These are phyloP conservation scores for Bungarus multicinctus DNA, from an alignment of 2,113 vertebrate genomes.

Conservation along the genomic window DNA sequence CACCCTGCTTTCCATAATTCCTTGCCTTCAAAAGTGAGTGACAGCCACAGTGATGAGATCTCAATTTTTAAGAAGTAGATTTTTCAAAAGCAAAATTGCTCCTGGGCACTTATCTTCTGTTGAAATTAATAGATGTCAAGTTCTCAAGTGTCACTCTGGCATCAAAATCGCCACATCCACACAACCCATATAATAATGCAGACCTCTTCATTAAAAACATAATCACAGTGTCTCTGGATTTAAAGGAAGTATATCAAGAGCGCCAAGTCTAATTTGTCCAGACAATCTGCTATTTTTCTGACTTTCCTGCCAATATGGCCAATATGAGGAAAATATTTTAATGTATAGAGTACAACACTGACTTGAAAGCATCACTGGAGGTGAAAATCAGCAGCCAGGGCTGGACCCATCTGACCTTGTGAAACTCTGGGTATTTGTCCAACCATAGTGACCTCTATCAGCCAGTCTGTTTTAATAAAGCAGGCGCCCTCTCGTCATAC, in stretches of 20 bases:
- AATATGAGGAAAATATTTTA: neutral
- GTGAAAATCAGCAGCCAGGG: neutral
- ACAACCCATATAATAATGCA: slow-evolving; percentile 1
- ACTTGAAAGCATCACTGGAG: neutral
- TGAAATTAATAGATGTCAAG: slow-evolving; percentile 33
- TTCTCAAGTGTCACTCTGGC: slow-evolving; percentile 11
- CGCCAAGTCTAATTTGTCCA: slow-evolving; percentile 2
- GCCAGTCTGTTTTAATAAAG: neutral
- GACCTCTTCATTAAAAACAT: slow-evolving; percentile 31
- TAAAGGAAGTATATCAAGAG: neutral
- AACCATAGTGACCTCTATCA: neutral
- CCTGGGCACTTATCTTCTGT: slow-evolving; percentile 25
- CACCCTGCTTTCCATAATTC: neutral
- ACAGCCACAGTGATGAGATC: slow-evolving; percentile 8
- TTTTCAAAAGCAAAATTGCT: slow-evolving; percentile 32
- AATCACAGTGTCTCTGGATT: slow-evolving; percentile 10
- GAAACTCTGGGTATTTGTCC: neutral
- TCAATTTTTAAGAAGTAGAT: slow-evolving; percentile 16
- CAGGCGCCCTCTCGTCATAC: neutral
- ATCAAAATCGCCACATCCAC: slow-evolving; percentile 12
- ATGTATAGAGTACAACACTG: neutral
- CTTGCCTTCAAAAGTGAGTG: slow-evolving; percentile 5
- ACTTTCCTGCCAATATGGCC: neutral
- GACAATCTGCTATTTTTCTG: neutral
- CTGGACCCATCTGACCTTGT: neutral